Percentiles rank a stretch among this genome's conserved stretches.
phyloP scores from a whole-genome alignment of 2,113 vertebrate genomes.

The Microcebus tavaratra region DNA sequence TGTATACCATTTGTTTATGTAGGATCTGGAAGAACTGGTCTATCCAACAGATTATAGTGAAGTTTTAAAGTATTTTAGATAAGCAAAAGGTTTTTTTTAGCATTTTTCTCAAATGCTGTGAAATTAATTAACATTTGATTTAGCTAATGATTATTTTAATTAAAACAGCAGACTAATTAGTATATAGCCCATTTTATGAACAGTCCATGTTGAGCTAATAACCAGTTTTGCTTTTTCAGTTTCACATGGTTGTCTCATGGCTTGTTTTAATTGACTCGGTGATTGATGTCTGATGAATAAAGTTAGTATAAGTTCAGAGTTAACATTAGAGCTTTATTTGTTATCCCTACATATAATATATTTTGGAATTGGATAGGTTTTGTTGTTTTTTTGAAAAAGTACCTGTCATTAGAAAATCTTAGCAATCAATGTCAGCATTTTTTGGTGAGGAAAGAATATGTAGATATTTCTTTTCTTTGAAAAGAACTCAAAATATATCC shows the following conservation, averaged over 20 bases:
- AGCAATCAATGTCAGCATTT: neutral
- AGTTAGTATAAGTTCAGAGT: constrained; percentile 4
- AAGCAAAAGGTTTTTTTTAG: constrained; percentile 9
- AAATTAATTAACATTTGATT: constrained; percentile 54
- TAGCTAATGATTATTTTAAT: constrained; percentile 48
- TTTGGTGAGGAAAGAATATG: constrained; percentile 4
- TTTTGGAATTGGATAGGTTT: constrained; percentile 27
- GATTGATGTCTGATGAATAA: constrained; percentile 41
- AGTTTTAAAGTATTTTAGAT: constrained; percentile 48
- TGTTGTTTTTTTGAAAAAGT: constrained; percentile 46
- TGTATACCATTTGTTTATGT: constrained; percentile 12
- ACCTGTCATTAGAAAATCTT: constrained; percentile 35
- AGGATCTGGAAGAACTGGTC: constrained; percentile 42
- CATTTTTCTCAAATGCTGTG: neutral
- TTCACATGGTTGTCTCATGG: constrained; percentile 17
- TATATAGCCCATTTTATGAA: constrained; percentile 38
- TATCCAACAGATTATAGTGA: constrained; percentile 15
- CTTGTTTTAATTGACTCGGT: constrained; percentile 32
- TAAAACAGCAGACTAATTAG: constrained; percentile 22
- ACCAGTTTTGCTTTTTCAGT: constrained; percentile 1
- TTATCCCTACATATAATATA: neutral
- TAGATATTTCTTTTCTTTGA: constrained; percentile 30
- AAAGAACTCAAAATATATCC: constrained; percentile 41
- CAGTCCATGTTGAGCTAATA: neutral
- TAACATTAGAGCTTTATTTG: constrained; percentile 30